phyloP scores from a whole-genome alignment of 2,888 invertebrate species.

The Thysanoteuthis rhombus region DNA sequence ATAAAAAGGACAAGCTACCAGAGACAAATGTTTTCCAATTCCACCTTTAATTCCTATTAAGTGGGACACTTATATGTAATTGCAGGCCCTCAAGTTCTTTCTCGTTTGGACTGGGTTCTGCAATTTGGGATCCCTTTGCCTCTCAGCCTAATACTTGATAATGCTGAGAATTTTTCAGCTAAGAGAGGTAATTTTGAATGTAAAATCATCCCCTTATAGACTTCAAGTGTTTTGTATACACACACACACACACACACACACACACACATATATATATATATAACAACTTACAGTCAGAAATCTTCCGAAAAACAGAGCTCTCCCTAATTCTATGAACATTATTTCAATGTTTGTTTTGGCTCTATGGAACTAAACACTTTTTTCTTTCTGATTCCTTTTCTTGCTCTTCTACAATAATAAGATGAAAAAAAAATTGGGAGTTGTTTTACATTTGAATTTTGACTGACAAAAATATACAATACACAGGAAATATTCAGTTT shows the following conservation, averaged over 20 bases:
- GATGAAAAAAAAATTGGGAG: too few relatives aligned
- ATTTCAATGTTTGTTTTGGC: background rate
- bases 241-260: background rate
- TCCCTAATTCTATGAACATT: background rate
- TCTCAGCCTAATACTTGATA: background rate
- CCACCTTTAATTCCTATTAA: background rate
- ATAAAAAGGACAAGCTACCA: background rate
- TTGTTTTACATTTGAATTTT: too few relatives aligned
- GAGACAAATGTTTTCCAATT: background rate
- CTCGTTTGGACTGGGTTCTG: background rate
- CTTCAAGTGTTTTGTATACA: background rate
- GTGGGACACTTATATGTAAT: background rate
- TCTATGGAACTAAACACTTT: background rate
- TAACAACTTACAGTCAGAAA: background rate
- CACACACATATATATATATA: background rate
- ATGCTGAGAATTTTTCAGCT: background rate
- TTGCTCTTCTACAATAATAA: too few relatives aligned
- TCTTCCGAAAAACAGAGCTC: background rate
- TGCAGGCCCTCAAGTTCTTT: background rate
- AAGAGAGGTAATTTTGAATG: background rate
- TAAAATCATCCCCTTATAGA: background rate
- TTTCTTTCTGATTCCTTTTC: background rate
- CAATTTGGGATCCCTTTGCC: background rate
- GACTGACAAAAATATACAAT: too few relatives aligned
- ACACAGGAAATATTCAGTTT: too few relatives aligned